These are phyloP conservation scores for Choristoneura rosaceana DNA, from an alignment of 2,888 invertebrate species.

Conservation along the genomic window DNA sequence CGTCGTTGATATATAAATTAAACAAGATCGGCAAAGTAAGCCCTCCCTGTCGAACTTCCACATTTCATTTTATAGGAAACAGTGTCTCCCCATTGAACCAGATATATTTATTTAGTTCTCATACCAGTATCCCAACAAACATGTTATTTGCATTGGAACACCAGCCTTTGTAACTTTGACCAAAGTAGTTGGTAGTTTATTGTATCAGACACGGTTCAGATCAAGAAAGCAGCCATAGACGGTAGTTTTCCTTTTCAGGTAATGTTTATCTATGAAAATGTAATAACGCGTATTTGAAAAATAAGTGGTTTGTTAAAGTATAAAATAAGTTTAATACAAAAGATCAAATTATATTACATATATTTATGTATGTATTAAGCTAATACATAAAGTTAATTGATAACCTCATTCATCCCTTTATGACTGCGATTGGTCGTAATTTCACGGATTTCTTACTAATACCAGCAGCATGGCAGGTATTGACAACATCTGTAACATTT, in stretches of 20 bases:
- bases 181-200: neutral
- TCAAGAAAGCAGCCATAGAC: neutral
- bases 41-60: neutral
- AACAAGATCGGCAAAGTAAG: neutral
- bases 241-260: neutral
- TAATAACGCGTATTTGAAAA: too few relatives aligned
- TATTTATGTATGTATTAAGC: neutral
- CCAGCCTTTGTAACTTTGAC: neutral
- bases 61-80: neutral
- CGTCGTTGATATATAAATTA: neutral
- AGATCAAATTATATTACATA: constrained; percentile 14
- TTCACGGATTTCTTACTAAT: constrained; percentile 99
- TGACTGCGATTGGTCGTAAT: constrained; percentile 98
- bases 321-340: constrained; percentile 23
- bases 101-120: neutral
- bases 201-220: neutral
- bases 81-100: neutral
- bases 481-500: constrained; percentile 99
- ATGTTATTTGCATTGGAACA: neutral
- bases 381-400: neutral
- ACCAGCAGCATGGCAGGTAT: constrained; percentile 98
- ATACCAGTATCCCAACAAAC: constrained; percentile 1
- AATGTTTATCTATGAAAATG: too few relatives aligned
- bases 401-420: constrained; percentile 91
- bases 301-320: neutral